Percentiles rank a stretch among this genome's conserved stretches.
phyloP scores from a whole-genome alignment of 2,888 invertebrate species.

The Cheilosia grossa region DNA sequence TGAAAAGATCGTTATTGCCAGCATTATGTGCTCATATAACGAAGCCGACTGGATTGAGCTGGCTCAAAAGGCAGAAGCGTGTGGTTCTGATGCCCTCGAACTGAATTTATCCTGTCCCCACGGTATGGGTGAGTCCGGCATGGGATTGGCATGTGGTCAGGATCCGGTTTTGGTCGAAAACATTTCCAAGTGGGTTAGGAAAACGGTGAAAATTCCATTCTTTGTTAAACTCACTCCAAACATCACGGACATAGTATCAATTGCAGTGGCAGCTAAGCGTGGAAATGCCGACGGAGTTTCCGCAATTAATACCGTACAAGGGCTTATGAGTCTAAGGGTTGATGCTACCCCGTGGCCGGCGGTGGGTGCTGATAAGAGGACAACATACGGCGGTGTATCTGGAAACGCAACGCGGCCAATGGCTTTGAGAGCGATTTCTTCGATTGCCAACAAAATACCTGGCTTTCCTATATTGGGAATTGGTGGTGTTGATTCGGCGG shows the following conservation, averaged over 20 bases:
- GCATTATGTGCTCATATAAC: slow-evolving; percentile 96
- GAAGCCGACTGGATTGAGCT: slow-evolving; percentile 95
- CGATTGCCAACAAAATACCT: slow-evolving; percentile 92
- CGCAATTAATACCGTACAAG: slow-evolving; percentile 98
- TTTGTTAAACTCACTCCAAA: slow-evolving; percentile 99
- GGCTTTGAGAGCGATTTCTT: slow-evolving; percentile 95
- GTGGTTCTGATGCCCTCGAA: slow-evolving; percentile 97
- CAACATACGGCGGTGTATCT: slow-evolving; percentile 97
- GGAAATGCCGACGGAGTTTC: slow-evolving; percentile 97
- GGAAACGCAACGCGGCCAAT: slow-evolving; percentile 98
- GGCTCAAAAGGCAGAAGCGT: slow-evolving; percentile 89
- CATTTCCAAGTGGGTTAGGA: slow-evolving; percentile 95
- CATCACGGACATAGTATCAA: slow-evolving; percentile 95
- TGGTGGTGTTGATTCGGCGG: slow-evolving; percentile 98
- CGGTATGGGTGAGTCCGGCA: slow-evolving; percentile 99
- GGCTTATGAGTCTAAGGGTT: slow-evolving; percentile 93
- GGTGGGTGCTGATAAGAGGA: slow-evolving; percentile 90
- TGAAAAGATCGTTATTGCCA: slow-evolving; percentile 94
- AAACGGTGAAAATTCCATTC: slow-evolving; percentile 95
- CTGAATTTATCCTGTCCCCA: slow-evolving; percentile 99
- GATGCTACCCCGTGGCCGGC: slow-evolving; percentile 96
- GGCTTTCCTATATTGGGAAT: slow-evolving; percentile 97
- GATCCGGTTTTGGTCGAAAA: slow-evolving; percentile 93
- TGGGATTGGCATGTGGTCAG: slow-evolving; percentile 99
- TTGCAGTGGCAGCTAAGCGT: slow-evolving; percentile 95